phyloP scores from a whole-genome alignment of 2,888 invertebrate genomes.

The Drosophila greeni region DNA sequence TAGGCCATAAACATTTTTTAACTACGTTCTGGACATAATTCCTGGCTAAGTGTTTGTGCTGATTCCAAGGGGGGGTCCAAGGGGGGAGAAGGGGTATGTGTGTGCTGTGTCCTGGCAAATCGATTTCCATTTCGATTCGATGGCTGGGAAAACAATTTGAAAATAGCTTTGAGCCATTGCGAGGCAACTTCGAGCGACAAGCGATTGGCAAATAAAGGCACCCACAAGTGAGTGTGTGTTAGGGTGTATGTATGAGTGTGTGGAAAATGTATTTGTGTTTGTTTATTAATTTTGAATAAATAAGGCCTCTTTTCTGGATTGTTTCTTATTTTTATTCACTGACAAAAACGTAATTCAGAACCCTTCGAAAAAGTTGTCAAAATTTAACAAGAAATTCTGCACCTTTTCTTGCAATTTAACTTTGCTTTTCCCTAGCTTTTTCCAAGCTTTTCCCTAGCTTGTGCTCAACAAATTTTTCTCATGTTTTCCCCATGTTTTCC shows the following conservation, averaged over 20 bases:
- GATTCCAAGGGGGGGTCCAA: background rate
- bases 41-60: constrained; percentile 3
- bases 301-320: background rate
- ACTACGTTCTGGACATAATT: constrained; percentile 28
- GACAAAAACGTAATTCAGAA: background rate
- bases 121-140: constrained; percentile 70
- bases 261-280: background rate
- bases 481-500: background rate
- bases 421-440: background rate
- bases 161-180: constrained; percentile 67
- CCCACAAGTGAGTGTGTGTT: background rate
- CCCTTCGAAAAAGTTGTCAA: background rate
- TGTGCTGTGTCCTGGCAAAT: constrained; percentile 55
- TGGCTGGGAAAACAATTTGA: constrained; percentile 70
- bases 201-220: constrained; percentile 49
- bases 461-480: background rate
- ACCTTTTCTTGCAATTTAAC: background rate
- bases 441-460: background rate
- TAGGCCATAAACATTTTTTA: constrained; percentile 32
- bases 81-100: background rate
- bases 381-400: background rate
- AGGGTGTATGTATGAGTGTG: too few relatives aligned
- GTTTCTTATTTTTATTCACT: background rate
- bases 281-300: background rate
- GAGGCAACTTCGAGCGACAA: constrained; percentile 54